Evolutionary conservation across 2,888 invertebrate genomes (phyloP).

Genomic region (Sabellastarte sp.): DNA sequence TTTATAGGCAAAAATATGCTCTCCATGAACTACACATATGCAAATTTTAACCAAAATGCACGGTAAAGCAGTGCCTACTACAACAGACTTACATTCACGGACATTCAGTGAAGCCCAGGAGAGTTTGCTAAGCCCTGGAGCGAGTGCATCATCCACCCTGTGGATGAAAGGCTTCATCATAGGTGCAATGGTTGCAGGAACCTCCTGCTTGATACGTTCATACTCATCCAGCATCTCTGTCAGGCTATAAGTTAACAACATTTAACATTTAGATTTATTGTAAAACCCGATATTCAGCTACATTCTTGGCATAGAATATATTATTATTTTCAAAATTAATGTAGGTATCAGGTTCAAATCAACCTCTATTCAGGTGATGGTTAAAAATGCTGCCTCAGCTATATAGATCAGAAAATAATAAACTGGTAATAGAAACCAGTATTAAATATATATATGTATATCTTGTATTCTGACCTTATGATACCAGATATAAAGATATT

Average conservation of each 20-base stretch:
- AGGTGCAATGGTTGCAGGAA: slow-evolving; percentile 80
- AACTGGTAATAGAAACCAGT: neutral
- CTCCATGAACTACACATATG: no score
- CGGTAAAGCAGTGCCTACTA: no score
- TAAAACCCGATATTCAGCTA: no score
- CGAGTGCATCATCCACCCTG: slow-evolving; percentile 77
- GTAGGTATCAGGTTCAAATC: no score
- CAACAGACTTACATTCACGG: slow-evolving; percentile 72
- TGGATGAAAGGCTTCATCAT: slow-evolving; percentile 85
- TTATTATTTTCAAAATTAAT: no score
- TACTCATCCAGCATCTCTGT: slow-evolving; percentile 58
- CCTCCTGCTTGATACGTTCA: slow-evolving; percentile 43
- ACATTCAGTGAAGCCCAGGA: slow-evolving; percentile 73
- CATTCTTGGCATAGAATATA: no score
- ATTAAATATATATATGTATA: no score
- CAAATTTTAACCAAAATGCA: no score
- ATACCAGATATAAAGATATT: no score
- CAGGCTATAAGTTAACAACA: slow-evolving; percentile 37
- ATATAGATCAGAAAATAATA: neutral
- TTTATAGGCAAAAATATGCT: no score
- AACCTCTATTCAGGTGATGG: neutral
- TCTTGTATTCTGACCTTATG: no score
- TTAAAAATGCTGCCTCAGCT: neutral
- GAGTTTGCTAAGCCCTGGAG: slow-evolving; percentile 78
- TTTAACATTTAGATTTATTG: no score